Conservation (phyloP, 1,140 invertebrate genomes). For the Dendrolimus kikuchii region DNA sequence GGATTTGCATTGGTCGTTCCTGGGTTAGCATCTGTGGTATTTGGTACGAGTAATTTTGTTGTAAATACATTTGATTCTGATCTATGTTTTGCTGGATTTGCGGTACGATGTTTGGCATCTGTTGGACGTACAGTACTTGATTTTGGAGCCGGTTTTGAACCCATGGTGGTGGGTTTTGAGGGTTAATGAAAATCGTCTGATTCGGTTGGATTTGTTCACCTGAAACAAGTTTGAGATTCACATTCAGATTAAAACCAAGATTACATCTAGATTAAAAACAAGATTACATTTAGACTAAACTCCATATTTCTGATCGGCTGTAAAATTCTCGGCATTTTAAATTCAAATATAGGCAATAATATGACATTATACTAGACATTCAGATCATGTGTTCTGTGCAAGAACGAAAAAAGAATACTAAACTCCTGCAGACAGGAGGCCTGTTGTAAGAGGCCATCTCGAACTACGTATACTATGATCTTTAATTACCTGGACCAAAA, state of each 20-base stretch:
- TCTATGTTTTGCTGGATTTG: constrained; percentile 40
- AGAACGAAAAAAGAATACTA: too few species aligned
- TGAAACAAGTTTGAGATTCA: constrained; percentile 21
- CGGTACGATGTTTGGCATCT: constrained; percentile 35
- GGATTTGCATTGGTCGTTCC: constrained; percentile 36
- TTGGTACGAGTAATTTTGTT: constrained; percentile 43
- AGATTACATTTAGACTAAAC: too few species aligned
- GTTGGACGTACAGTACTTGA: constrained; percentile 53
- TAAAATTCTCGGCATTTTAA: too few species aligned
- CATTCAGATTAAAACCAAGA: too few species aligned
- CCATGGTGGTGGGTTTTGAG: constrained; percentile 59
- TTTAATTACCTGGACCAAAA: too few species aligned
- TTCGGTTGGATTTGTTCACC: constrained; percentile 56
- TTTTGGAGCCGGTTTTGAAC: constrained; percentile 50
- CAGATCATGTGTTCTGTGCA: too few species aligned
- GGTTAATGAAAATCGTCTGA: constrained; percentile 52
- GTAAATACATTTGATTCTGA: constrained; percentile 48
- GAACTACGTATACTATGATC: too few species aligned
- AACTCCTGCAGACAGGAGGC: too few species aligned
- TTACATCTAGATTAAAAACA: too few species aligned
- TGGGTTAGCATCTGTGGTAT: constrained; percentile 42
- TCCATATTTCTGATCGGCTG: too few species aligned
- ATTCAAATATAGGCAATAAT: not conserved
- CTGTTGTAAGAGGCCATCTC: too few species aligned
- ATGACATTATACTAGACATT: too few species aligned